A percentile compares a stretch with the other conserved stretches of the same genome.
phyloP scores from a whole-genome alignment of 2,888 invertebrate species.

The Athalia rosae region DNA sequence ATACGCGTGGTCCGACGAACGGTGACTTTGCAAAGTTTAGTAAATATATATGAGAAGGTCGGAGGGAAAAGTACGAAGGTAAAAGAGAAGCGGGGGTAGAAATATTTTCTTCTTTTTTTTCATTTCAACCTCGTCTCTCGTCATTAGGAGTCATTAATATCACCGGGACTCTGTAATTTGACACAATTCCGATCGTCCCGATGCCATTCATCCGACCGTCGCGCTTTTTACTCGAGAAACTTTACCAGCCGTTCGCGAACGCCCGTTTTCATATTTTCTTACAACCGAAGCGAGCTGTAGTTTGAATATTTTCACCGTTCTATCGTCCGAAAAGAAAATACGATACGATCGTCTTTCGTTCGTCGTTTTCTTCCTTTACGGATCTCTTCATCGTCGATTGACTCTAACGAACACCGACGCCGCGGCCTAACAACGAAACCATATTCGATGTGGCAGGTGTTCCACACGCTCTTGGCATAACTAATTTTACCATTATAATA shows the following conservation, averaged over 20 bases:
- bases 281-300: background rate
- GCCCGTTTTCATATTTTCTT: background rate
- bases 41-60: too few relatives aligned
- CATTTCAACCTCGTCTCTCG: constrained; percentile 49
- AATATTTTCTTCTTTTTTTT: too few relatives aligned
- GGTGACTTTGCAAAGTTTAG: too few relatives aligned
- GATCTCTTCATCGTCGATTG: background rate
- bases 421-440: constrained; percentile 1
- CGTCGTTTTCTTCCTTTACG: background rate
- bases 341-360: background rate
- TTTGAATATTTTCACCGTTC: background rate
- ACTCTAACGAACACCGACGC: background rate
- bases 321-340: background rate
- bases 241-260: background rate
- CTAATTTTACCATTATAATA: constrained; percentile 26
- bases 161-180: constrained; percentile 71
- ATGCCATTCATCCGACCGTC: constrained; percentile 42
- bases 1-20: too few relatives aligned
- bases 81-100: constrained; percentile 57
- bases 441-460: constrained; percentile 34
- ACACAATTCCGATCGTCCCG: constrained; percentile 71
- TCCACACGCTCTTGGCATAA: constrained; percentile 27
- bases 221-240: background rate
- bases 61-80: constrained; percentile 7
- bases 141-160: constrained; percentile 72